Conservation (phyloP, 2,888 invertebrate species). For the Stenodera caucasica region DNA sequence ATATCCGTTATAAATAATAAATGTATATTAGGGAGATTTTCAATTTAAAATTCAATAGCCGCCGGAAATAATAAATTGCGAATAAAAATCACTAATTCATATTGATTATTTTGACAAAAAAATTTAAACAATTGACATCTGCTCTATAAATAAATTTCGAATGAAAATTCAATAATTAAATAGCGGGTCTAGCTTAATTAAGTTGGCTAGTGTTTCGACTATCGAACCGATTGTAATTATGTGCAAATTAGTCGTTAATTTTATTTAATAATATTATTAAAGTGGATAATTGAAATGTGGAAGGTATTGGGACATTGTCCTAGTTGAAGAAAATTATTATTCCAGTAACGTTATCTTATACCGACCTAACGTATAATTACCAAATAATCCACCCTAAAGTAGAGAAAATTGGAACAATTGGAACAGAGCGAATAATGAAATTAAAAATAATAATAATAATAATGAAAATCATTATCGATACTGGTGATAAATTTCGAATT, state of each 20-base stretch:
- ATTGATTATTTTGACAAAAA: too few relatives aligned
- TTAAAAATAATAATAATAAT: neutral
- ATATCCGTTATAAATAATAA: constrained; percentile 28
- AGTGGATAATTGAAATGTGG: constrained; percentile 19
- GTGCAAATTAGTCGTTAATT: constrained; percentile 28
- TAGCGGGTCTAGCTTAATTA: neutral
- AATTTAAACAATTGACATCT: neutral
- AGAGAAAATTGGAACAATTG: neutral
- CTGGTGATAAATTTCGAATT: neutral
- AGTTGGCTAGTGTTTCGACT: neutral
- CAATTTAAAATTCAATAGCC: neutral
- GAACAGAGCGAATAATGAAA: neutral
- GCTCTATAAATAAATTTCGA: neutral
- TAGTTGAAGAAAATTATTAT: constrained; percentile 25
- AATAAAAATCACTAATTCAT: too few relatives aligned
- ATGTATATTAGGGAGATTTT: constrained; percentile 9
- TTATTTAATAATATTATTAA: constrained; percentile 24
- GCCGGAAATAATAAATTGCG: too few relatives aligned
- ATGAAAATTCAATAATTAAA: constrained; percentile 2
- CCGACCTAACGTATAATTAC: constrained; percentile 23
- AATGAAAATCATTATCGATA: neutral
- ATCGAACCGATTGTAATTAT: constrained; percentile 21
- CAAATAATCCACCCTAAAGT: neutral
- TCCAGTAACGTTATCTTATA: constrained; percentile 16
- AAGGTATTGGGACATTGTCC: constrained; percentile 8